A percentile compares a stretch with the other conserved stretches of the same genome.
phyloP scores from a whole-genome alignment of 2,113 vertebrate genomes.

The Oryzias celebensis region DNA sequence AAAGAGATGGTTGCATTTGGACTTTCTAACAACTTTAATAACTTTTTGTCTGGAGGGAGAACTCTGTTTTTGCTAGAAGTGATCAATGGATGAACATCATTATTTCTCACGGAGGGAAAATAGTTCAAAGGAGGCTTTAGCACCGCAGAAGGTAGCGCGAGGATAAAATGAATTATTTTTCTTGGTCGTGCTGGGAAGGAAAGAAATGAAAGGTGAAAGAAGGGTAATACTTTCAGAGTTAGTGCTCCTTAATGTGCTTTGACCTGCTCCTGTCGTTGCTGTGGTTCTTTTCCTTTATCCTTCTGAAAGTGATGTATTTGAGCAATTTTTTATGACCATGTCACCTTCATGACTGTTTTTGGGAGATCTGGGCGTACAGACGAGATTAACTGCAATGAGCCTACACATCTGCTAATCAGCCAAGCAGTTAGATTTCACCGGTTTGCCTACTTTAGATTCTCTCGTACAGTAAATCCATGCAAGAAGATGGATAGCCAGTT shows the following conservation, averaged over 20 bases:
- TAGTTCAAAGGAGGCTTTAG: constrained; percentile 10
- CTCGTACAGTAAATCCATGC: constrained; percentile 5
- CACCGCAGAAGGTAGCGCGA: not conserved
- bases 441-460: constrained; percentile 18
- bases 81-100: constrained; percentile 17
- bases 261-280: constrained; percentile 8
- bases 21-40: not conserved
- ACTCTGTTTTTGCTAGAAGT: constrained; percentile 3
- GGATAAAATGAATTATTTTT: constrained; percentile 3
- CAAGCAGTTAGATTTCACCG: constrained; percentile 27
- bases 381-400: constrained; percentile 36
- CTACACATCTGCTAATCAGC: constrained; percentile 28
- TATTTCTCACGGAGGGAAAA: constrained; percentile 6
- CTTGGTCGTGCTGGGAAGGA: not conserved
- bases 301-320: not conserved
- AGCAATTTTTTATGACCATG: constrained; percentile 11
- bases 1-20: not conserved
- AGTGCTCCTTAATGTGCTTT: constrained; percentile 18
- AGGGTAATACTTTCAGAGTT: constrained; percentile 12
- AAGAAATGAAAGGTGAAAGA: constrained; percentile 13
- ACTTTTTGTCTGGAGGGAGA: not conserved
- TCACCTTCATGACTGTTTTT: constrained; percentile 2
- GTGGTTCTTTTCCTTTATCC: constrained; percentile 3
- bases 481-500: constrained; percentile 18
- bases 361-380: constrained; percentile 15